phyloP scores from a whole-genome alignment of 2,113 vertebrate species.

The Sturnira hondurensis region DNA sequence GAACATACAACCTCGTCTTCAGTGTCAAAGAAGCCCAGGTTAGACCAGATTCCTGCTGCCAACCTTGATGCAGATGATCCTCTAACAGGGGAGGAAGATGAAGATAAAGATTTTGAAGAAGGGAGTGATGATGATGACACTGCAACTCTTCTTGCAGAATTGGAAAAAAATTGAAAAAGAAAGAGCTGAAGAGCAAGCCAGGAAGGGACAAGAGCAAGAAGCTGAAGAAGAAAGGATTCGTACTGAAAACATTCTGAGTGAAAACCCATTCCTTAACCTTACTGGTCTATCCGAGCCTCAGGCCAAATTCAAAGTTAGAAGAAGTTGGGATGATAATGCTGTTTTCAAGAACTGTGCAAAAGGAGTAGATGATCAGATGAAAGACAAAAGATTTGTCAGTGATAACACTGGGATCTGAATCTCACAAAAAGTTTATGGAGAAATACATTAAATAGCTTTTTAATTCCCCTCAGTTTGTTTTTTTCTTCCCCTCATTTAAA shows the following conservation, averaged over 20 bases:
- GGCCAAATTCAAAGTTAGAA: constrained; percentile 93
- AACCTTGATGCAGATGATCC: constrained; percentile 98
- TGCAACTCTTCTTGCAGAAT: too few species aligned
- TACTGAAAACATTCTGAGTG: constrained; percentile 98
- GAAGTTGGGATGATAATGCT: constrained; percentile 98
- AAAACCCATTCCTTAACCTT: constrained; percentile 94
- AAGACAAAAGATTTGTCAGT: constrained; percentile 97
- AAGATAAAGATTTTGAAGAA: too few species aligned
- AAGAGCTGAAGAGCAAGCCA: too few species aligned
- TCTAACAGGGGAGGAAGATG: constrained; percentile 85
- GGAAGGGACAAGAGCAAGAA: constrained; percentile 95
- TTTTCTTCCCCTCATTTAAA: not conserved
- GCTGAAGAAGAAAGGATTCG: constrained; percentile 97
- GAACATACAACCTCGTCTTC: constrained; percentile 96
- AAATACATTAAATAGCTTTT: too few species aligned
- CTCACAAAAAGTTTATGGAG: constrained; percentile 96
- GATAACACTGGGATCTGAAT: constrained; percentile 95
- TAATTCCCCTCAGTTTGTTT: too few species aligned
- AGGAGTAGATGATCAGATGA: constrained; percentile 94
- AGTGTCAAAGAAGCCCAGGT: constrained; percentile 94
- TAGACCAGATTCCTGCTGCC: constrained; percentile 98
- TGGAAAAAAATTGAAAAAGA: too few species aligned
- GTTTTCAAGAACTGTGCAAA: constrained; percentile 99
- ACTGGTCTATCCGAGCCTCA: constrained; percentile 87
- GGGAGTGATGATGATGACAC: too few species aligned